Base-by-base conservation (phyloP, 1,140 invertebrate species). In the Littorina saxatilis region DNA sequence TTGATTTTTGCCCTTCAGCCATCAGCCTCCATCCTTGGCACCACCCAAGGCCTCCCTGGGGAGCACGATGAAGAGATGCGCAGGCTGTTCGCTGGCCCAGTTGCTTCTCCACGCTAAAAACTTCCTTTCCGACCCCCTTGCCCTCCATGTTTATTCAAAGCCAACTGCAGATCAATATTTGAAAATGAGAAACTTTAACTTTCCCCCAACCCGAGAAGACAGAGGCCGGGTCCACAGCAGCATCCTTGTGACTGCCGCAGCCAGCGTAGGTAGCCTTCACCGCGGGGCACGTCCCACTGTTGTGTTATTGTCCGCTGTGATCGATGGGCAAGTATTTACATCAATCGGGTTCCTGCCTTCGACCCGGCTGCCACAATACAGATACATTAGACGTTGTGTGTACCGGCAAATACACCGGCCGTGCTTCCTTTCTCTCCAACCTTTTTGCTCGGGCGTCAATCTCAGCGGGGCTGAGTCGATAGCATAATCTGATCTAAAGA, bases 171-270 rank as follows among this genome's bases (percentile, higher is more conserved):
- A 82, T 82, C 81, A 50, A 82, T 82, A 74, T 70, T 76, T 58
- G 74, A 58, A 82, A 77, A 82, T 27, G 58, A 66, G 77, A 68
- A 82, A 82, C 77, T 79, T 73, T 82, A 74, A 74, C 81, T 79
- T 82, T 39, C 27, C 68, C 73, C 68, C 37, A 29, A 32, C 17
- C 61, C 29, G 61, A 63, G n/a, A 32, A 66, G 7, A 32, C n/a
- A 47, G 43, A 47, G 43, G 43, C 43, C n/a, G 37, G 29, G n/a
- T n/a, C n/a, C n/a, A 81, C 66, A 81, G 72, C 47, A 63, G 23
- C 23, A 17, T 47, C 43, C 43, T 29, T 7, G 70, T 20, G 23
- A 23, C 37, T n/a, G 20, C 70, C 9, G 17, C 29, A 40, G 23
- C 70, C 37, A 73, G 40, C 23, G 37, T 40, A 73, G n/a, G n/a